Evolutionary conservation across 1,140 invertebrate genomes (phyloP), one percentile per base, ranked within the genome.

Genomic region (Ericerus pela): DNA sequence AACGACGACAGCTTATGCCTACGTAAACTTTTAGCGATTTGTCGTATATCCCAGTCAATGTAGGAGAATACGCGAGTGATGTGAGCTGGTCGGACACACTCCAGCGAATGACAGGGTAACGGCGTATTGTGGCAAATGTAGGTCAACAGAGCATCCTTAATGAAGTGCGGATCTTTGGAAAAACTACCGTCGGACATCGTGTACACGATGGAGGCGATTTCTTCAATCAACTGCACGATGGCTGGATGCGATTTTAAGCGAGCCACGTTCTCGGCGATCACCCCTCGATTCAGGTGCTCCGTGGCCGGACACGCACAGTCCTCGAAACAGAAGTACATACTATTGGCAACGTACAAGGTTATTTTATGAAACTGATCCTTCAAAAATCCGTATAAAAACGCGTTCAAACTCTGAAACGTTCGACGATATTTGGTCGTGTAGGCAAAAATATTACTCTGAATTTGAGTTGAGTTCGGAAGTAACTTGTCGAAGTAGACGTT

Each of bases 381-480:
- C 20, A 90, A 67, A 56, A 88, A 76, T 0, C 82, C 78, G 71
- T 81, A 90, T 11, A 90, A 66, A 58, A 91, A 74, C 1, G 87
- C 86, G 31, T 90, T 69, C 3, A 82, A 81, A 64, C 88, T 93
- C 68, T 95, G 90, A 60, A 88, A 88, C 11, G 91, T 95, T 63
- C 91, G 76, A 6, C 85, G 73, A 67, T 89, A 90, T 31, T 82
- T 75, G 0, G 90, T 95, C 57, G 84, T 86, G 64, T 82, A 86
- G 22, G 82, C 67, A 22, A 89, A 70, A 54, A 87, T 80, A 18
- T 79, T 77, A 62, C 70, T 69, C 61, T 70, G 70, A 36, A n/a
- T 55, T 20, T 30, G 38, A 26, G 64, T 59, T 54, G 70, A 70
- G 24, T 72, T 69, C 6, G 84, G 64, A 12, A 74, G 72, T 24